Evolutionary conservation across 2,888 invertebrate species (phyloP).

Genomic region (Drosophila colorata): DNA sequence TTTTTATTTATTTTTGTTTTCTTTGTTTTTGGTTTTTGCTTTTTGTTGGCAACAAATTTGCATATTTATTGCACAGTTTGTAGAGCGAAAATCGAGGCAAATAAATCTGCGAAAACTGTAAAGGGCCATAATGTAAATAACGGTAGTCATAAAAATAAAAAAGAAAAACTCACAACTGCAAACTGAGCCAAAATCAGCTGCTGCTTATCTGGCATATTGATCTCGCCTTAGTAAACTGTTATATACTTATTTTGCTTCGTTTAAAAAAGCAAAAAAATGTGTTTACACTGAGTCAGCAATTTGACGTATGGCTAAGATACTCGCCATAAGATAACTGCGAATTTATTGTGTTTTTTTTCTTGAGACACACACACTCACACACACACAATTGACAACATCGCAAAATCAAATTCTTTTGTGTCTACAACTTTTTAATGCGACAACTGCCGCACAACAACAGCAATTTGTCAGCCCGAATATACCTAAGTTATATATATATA

Average conservation of each 20-base stretch:
- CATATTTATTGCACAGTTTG: conserved; percentile 77
- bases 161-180: conserved; percentile 35
- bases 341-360: conserved; percentile 56
- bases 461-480: conserved; percentile 66
- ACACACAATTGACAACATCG: conserved; percentile 23
- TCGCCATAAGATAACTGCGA: conserved; percentile 37
- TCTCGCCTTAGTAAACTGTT: conserved; percentile 39
- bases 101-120: conserved; percentile 65
- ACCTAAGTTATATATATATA: background rate
- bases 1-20: conserved; percentile 36
- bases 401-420: conserved; percentile 58
- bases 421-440: conserved; percentile 69
- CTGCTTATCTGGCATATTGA: conserved; percentile 68
- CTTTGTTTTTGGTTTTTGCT: conserved; percentile 14
- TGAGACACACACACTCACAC: conserved; percentile 2
- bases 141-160: conserved; percentile 62
- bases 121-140: conserved; percentile 60
- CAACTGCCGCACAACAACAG: conserved; percentile 56
- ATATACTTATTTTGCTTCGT: background rate
- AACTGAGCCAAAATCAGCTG: conserved; percentile 52
- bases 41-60: conserved; percentile 57
- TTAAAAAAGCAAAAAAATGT: conserved; percentile 42
- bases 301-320: conserved; percentile 57
- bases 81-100: conserved; percentile 54
- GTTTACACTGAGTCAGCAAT: conserved; percentile 70